Evolutionary conservation across 2,113 vertebrate genomes (phyloP).

Genomic region (Tringa solitaria): DNA sequence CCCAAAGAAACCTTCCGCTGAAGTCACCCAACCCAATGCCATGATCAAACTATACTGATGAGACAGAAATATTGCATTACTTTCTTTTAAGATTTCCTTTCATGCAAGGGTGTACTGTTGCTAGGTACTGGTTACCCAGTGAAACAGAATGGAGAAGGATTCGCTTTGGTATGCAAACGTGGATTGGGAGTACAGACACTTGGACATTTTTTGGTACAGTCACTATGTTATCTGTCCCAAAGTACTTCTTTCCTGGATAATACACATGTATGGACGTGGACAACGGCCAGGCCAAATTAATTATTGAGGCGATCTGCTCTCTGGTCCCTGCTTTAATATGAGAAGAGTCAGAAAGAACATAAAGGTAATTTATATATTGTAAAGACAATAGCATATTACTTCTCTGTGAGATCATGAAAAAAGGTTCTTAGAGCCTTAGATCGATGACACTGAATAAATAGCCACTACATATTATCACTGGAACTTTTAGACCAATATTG

Average conservation of each 20-base stretch:
- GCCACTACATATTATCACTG: not conserved
- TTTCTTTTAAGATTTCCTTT: not conserved
- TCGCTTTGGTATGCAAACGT: not conserved
- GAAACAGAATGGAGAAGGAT: not conserved
- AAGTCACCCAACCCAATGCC: not conserved
- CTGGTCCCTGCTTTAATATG: not conserved
- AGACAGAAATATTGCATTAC: not conserved
- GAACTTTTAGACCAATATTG: not conserved
- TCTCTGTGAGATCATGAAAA: not conserved
- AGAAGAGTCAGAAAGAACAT: not conserved
- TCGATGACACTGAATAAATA: not conserved
- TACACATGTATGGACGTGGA: not conserved
- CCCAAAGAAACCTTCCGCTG: not conserved
- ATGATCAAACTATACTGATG: not conserved
- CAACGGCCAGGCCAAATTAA: not conserved
- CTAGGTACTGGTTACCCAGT: not conserved
- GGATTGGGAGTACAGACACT: too few relatives aligned
- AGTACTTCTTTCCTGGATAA: not conserved
- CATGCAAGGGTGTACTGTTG: not conserved
- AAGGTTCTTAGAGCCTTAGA: not conserved
- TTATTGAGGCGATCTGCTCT: not conserved
- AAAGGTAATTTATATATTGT: not conserved
- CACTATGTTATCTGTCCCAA: not conserved
- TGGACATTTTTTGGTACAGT: fast-evolving
- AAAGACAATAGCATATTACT: not conserved